Conservation (phyloP, 2,888 invertebrate genomes). For the Rhagonycha lutea region DNA sequence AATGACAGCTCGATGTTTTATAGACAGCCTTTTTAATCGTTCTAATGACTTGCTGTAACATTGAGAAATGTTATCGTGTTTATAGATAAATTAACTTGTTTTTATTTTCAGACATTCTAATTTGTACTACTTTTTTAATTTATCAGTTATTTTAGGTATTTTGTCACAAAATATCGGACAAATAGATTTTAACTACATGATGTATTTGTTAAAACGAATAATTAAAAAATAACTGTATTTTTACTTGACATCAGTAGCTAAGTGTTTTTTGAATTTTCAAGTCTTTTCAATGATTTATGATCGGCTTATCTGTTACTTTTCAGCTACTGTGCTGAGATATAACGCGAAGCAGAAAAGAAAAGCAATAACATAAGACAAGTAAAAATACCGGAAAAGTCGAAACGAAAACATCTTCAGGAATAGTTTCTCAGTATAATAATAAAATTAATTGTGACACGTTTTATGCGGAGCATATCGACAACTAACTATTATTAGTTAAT, state of each 20-base stretch:
- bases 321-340: neutral
- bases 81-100: conserved; percentile 9
- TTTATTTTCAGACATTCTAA: conserved; percentile 16
- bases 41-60: conserved; percentile 26
- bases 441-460: no score
- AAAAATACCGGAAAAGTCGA: neutral
- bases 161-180: conserved; percentile 1
- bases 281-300: neutral
- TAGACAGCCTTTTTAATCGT: conserved; percentile 35
- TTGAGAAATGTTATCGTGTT: conserved; percentile 19
- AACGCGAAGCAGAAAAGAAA: neutral
- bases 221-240: neutral
- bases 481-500: no score
- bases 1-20: conserved; percentile 38
- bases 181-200: neutral
- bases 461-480: no score
- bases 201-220: neutral
- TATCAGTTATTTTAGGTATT: conserved; percentile 3
- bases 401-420: neutral
- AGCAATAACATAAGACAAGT: neutral
- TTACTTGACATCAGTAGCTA: neutral
- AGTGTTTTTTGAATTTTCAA: neutral
- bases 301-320: neutral
- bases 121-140: conserved; percentile 12
- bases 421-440: no score